These are phyloP conservation scores for Bolinopsis microptera DNA, from an alignment of 37 sponge, comb jelly and placozoan genomes.

Conservation along the genomic window DNA sequence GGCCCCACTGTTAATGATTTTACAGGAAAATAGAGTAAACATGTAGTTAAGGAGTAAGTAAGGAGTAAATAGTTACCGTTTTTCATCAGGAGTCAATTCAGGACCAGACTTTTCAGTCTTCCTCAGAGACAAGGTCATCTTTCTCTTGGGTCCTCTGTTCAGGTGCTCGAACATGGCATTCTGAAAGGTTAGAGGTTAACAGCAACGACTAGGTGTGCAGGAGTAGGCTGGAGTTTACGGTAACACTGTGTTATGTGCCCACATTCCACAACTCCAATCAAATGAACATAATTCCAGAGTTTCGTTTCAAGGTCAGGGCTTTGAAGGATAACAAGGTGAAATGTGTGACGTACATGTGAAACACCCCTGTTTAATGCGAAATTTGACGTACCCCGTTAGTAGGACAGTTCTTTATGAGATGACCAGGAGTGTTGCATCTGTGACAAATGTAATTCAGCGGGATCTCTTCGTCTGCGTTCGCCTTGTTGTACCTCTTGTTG, in stretches of 20 bases:
- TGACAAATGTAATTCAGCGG: slow-evolving; percentile 86
- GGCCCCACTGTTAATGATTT: too few species aligned
- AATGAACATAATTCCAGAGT: too few species aligned
- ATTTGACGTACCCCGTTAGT: slow-evolving; percentile 83
- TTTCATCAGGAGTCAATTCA: slow-evolving; percentile 17
- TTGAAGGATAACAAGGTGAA: too few species aligned
- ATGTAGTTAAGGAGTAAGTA: background rate
- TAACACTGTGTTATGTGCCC: too few species aligned
- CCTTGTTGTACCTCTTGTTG: background rate
- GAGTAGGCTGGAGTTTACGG: too few species aligned
- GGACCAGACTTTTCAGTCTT: background rate
- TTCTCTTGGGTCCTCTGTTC: background rate
- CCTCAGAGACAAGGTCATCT: slow-evolving; percentile 14
- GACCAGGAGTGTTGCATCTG: slow-evolving; percentile 84
- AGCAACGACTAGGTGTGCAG: too few species aligned
- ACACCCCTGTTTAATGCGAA: too few species aligned
- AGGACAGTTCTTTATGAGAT: slow-evolving; percentile 87
- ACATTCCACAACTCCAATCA: too few species aligned
- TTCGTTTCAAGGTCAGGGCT: too few species aligned
- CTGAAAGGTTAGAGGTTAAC: background rate
- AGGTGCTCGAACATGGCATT: background rate
- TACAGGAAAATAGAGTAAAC: too few species aligned
- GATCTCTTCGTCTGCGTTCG: slow-evolving; percentile 55
- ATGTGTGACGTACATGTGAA: too few species aligned
- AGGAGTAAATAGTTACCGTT: background rate